These are phyloP conservation scores for Onychomys torridus DNA, from an alignment of 2,797 vertebrate genomes.

Conservation along the genomic window DNA sequence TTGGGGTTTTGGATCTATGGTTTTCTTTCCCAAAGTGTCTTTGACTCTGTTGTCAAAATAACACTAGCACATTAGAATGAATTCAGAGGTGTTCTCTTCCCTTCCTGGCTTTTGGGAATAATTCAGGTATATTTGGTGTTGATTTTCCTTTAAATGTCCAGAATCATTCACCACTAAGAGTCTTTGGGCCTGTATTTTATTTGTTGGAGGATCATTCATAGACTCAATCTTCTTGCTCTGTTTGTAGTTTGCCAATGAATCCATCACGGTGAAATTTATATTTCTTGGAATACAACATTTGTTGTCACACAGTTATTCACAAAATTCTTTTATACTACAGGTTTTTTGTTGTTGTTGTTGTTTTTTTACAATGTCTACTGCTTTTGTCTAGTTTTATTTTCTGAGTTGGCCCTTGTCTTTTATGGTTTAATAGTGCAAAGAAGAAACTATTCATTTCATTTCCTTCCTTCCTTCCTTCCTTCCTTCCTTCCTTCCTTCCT, in stretches of 20 bases:
- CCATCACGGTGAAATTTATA: neutral
- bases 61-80: neutral
- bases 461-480: too few species aligned
- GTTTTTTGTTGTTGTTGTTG: too few species aligned
- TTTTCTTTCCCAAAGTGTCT: neutral
- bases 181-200: neutral
- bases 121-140: neutral
- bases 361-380: neutral
- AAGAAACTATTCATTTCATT: neutral
- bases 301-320: neutral
- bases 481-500: too few species aligned
- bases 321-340: neutral
- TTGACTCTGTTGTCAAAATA: neutral
- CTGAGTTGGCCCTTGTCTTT: neutral
- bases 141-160: neutral
- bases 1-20: neutral
- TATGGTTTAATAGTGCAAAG: neutral
- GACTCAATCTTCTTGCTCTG: neutral
- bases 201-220: neutral
- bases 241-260: neutral
- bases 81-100: neutral
- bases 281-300: neutral
- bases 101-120: neutral
- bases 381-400: neutral
- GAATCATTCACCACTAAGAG: neutral